phyloP scores from a whole-genome alignment of 2,797 vertebrate genomes.

The Perdix hodgsoniae region DNA sequence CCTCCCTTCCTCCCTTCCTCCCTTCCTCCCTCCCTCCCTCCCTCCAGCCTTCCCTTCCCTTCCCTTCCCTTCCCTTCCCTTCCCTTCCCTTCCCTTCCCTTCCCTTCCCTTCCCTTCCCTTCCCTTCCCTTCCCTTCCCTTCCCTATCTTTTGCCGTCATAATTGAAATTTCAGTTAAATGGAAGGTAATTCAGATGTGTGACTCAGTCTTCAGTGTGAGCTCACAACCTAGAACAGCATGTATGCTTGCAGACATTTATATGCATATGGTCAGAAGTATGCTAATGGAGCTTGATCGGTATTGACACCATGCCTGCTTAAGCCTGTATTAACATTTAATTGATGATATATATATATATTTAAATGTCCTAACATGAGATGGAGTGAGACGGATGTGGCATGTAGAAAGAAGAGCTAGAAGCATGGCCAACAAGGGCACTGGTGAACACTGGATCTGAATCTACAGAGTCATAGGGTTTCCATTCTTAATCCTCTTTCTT shows the following conservation, averaged over 20 bases:
- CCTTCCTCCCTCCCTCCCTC: too few relatives aligned
- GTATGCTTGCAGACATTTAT: background rate
- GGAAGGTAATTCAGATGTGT: background rate
- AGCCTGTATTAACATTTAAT: background rate
- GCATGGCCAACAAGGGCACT: background rate
- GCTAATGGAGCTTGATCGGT: background rate
- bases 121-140: background rate
- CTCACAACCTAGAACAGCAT: background rate
- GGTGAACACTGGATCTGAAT: background rate
- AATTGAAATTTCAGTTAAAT: background rate
- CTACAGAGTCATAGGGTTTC: background rate
- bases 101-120: too few relatives aligned
- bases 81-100: too few relatives aligned
- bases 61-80: too few relatives aligned
- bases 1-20: too few relatives aligned
- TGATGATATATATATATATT: background rate
- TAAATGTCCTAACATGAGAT: background rate
- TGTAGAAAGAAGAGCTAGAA: background rate
- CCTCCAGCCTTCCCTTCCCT: too few relatives aligned
- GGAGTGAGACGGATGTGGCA: background rate
- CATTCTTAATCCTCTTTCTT: constrained; percentile 4
- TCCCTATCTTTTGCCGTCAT: background rate
- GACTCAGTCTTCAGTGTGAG: background rate
- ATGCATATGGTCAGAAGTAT: background rate
- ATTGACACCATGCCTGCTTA: background rate